Base-by-base conservation (phyloP, 2,888 invertebrate species). In the Imbricaverruca yamaguchii region DNA sequence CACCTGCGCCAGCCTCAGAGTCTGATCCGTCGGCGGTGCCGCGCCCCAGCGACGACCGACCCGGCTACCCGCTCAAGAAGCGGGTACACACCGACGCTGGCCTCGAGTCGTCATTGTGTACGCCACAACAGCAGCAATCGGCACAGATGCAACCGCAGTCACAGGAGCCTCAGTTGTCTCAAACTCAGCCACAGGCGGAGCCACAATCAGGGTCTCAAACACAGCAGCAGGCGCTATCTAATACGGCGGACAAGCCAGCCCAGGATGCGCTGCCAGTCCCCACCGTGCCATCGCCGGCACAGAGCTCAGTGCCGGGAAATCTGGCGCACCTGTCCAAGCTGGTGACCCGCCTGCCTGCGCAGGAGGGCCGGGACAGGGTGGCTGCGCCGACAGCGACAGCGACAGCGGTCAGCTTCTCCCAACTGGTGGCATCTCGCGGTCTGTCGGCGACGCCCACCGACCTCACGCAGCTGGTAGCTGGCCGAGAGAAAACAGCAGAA, bases 251-350 rank as follows among this genome's bases (percentile, higher is more conserved):
- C 39, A 39, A 39, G 39, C 39, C 39, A 4, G 4, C 39, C 39
- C 39, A 39, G 39, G 39, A 39, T 1, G 39, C 39, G 39, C 39
- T 39, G 39, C 39, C 39, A 39, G 39, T 39, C 39, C 4, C 39
- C 39, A 39, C 39, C 39, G 39, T 39, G 39, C 39, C 39, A 39
- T 4, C 39, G 39, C 55, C 53, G 77, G 8, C 53, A 4, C 77
- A 55, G 77, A 39, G 15, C 53, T 13, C 74, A n/a, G 53, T 74
- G 55, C 74, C 55, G 10, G 74, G 74, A 10, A 84, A 81, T 63
- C 79, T 84, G 15, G 83, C 84, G 65, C 83, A 82, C 80, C 80
- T 84, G n/a, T 82, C 83, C 39, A 83, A 84, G 80, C 83, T 84
- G 57, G 84, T 84, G 21, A 83, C 84, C 10, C 82, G 84, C n/a